Base-by-base conservation (phyloP, 2,797 vertebrate species). In the Leptodactylus fallax region DNA sequence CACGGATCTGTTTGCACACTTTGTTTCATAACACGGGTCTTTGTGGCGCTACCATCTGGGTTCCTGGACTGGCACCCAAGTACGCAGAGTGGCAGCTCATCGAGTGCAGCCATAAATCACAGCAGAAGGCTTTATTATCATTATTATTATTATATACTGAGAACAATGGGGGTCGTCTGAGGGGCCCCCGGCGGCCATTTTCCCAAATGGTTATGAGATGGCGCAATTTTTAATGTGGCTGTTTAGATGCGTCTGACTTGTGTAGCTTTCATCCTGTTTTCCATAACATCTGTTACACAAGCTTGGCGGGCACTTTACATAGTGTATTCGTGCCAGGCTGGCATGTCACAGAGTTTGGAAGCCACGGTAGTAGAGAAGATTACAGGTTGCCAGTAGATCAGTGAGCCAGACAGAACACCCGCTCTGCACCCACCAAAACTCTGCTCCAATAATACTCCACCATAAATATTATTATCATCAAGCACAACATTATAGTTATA, bases 1-100 rank as follows among this genome's bases (percentile, higher is more conserved):
- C 86, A 83, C 71, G 56, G 71, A 79, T 79, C 51, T 83, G 84
- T 88, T 88, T 88, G 87, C 87, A 88, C 74, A 83, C 89, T 88
- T 86, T 82, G 72, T 83, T 74, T 80, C 87, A 87, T 83, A 85
- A 86, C 89, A 83, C 27, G 45, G 56, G 89, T 45, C 71, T 79
- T 83, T 79, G 84, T 86, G 83, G 25, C 2, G 3, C 83, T 77
- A 71, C 89, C 89, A 90, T 87, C 89, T 90, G 89, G 78, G 74
- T 63, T 79, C 86, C 78, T 86, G 84, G 88, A 78, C 45, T 53
- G 65, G 74, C 80, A 89, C 79, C 85, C 88, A 76, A 61, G 45
- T 63, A 49, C 11, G 61, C 61, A 53, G 67, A 79, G 81, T 63
- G 51, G 36, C 87, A 53, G 61, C 87, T 88, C 82, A 79, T 87